These are phyloP conservation scores for Harmothoe impar DNA, from an alignment of 2,888 invertebrate genomes.

Conservation along the genomic window DNA sequence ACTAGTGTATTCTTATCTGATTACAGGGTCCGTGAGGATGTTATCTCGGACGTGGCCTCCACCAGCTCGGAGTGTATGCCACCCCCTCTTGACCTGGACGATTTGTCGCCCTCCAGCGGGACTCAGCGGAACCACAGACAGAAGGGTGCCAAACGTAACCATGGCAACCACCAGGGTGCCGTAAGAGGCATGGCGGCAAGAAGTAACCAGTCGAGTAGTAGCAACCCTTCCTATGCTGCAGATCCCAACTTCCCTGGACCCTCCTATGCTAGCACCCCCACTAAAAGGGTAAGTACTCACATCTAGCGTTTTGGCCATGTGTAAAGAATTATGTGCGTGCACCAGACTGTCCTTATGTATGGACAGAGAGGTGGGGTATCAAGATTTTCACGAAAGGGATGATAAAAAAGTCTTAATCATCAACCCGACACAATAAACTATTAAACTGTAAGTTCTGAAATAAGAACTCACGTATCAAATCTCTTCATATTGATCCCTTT, in stretches of 20 bases:
- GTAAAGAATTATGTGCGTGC: too few relatives aligned
- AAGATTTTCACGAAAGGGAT: too few relatives aligned
- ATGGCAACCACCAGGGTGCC: neutral
- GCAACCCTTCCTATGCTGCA: neutral
- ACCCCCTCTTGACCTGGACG: conserved; percentile 53
- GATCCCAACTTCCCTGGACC: conserved; percentile 4
- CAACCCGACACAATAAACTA: too few relatives aligned
- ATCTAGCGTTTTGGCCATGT: too few relatives aligned
- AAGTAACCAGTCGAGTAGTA: conserved; percentile 9
- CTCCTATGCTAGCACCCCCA: conserved; percentile 41
- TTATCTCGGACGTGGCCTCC: conserved; percentile 30
- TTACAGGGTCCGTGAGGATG: conserved; percentile 34
- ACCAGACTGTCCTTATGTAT: neutral
- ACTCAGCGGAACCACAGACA: conserved; percentile 16
- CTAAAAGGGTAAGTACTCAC: neutral
- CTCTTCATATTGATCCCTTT: too few relatives aligned
- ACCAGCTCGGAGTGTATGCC: conserved; percentile 46
- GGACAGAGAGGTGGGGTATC: neutral
- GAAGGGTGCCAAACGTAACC: neutral
- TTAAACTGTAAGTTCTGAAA: too few relatives aligned
- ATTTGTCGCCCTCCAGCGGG: conserved; percentile 45
- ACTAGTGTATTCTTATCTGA: neutral
- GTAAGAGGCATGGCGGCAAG: conserved; percentile 49
- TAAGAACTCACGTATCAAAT: too few relatives aligned
- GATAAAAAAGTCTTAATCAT: too few relatives aligned